These are phyloP conservation scores for Cheilosia variabilis DNA, from an alignment of 2,888 invertebrate species.

Conservation along the genomic window DNA sequence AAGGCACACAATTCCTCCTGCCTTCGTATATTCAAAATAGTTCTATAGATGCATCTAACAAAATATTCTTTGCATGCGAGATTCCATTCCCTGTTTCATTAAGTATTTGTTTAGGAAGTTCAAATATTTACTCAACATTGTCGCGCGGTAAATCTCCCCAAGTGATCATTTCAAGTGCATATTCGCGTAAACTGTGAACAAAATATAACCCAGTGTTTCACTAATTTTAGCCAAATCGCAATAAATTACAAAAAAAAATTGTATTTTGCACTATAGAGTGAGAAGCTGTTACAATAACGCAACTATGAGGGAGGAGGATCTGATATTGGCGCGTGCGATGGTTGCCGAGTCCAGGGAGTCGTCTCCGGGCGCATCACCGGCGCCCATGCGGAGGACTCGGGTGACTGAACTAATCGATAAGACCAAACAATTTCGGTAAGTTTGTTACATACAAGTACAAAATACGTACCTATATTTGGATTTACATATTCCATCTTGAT, in stretches of 20 bases:
- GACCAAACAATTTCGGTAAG: slow-evolving; percentile 89
- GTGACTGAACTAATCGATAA: slow-evolving; percentile 87
- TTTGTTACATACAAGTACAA: slow-evolving; percentile 29
- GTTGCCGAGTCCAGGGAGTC: slow-evolving; percentile 82
- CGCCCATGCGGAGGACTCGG: slow-evolving; percentile 86
- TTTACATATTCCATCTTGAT: too few species aligned
- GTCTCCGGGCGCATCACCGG: slow-evolving; percentile 86
- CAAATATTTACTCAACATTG: slow-evolving; percentile 27
- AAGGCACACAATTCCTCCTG: slow-evolving; percentile 1
- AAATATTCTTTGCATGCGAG: slow-evolving; percentile 10
- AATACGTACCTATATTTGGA: too few species aligned
- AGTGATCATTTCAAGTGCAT: slow-evolving; percentile 32
- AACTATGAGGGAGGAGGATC: slow-evolving; percentile 89
- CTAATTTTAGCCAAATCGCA: slow-evolving; percentile 3
- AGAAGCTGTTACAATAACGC: neutral
- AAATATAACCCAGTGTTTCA: neutral
- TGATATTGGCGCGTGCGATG: slow-evolving; percentile 89
- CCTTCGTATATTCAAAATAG: slow-evolving; percentile 23
- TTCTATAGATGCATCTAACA: neutral
- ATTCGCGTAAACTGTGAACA: neutral
- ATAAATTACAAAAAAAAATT: slow-evolving; percentile 26
- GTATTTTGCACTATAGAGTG: slow-evolving; percentile 22
- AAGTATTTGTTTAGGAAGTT: neutral
- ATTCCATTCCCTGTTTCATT: slow-evolving; percentile 6
- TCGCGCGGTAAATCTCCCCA: slow-evolving; percentile 5